Conservation (phyloP, 2,797 vertebrate species). For the Loris lydekkerianus region DNA sequence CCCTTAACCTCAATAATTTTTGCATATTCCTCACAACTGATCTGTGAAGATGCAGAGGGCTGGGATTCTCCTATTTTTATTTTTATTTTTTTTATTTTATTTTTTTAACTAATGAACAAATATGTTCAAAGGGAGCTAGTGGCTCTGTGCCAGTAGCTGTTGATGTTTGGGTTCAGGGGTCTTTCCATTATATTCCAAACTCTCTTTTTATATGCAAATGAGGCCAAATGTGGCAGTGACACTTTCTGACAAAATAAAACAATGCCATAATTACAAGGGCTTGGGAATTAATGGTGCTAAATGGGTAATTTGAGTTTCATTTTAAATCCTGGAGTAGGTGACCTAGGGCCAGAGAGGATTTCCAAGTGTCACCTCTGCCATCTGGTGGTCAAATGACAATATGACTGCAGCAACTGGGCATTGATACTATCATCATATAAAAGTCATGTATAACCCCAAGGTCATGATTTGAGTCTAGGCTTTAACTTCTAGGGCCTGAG, state of each 20-base stretch:
- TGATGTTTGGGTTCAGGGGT: not conserved
- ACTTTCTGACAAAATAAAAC: conserved; percentile 56
- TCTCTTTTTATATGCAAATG: conserved; percentile 45
- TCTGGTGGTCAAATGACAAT: conserved; percentile 74
- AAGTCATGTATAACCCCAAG: not conserved
- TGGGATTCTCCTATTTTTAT: not conserved
- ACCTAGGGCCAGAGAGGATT: conserved; percentile 58
- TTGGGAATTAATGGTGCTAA: conserved; percentile 71
- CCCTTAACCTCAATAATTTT: not conserved
- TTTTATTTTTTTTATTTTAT: not conserved
- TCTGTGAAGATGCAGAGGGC: not conserved
- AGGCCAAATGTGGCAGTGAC: not conserved
- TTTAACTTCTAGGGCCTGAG: conserved; percentile 44
- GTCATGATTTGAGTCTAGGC: not conserved
- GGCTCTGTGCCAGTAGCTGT: not conserved
- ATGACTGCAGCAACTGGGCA: conserved; percentile 41
- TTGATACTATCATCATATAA: conserved; percentile 59
- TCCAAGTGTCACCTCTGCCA: conserved; percentile 71
- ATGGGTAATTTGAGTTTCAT: conserved; percentile 73
- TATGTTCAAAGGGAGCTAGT: not conserved
- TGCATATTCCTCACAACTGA: conserved; percentile 13
- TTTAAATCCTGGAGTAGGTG: conserved; percentile 51
- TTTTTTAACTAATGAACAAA: not conserved
- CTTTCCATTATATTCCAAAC: not conserved
- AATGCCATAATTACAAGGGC: conserved; percentile 66